Evolutionary conservation across 2,797 vertebrate genomes (phyloP), one percentile per base, ranked within the genome.

Genomic region (Poecilia velifera): DNA sequence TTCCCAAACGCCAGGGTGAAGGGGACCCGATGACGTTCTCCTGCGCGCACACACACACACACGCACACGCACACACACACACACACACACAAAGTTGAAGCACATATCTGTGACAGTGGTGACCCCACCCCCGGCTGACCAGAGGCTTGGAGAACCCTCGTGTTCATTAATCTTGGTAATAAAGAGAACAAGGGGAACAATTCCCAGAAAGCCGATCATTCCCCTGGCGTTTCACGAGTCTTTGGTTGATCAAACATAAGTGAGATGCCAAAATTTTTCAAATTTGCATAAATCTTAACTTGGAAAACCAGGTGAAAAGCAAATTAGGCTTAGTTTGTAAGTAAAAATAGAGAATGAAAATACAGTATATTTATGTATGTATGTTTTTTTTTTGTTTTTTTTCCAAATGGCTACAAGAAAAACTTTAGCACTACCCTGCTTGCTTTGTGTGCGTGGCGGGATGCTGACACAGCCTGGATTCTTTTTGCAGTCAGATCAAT

Each of bases 131-230:
- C 76, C 76, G 76, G 79, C 82, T 89, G 91, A 92, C 91, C 89
- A 78, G 1, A 86, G 88, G 82, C 82, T 87, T 87, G 83, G 82
- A 76, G 88, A 83, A 89, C 87, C 86, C 90, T 91, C 84, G 90
- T 77, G 84, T 89, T 95, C 92, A 94, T 96, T 95, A 95, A 95
- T 93, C 92, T 90, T 59, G 45, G 89, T 82, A 86, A 91, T 91
- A 90, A 91, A 91, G 84, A 84, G 91, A 81, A 79, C 82, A 88
- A 62, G 77, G 92, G 82, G 49, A 84, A 49, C 41, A 81, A 90
- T 84, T 89, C 59, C 57, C 28, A 49, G 82, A 84, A 82, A 79
- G 73, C 81, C 68, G 81, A 73, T 80, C 77, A 75, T 77, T 84
- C 88, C 84, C 14, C 41, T 82, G 51, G 77, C 76, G 57, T 88